phyloP scores from a whole-genome alignment of 2,113 vertebrate genomes.

The Nyctereutes procyonoides region DNA sequence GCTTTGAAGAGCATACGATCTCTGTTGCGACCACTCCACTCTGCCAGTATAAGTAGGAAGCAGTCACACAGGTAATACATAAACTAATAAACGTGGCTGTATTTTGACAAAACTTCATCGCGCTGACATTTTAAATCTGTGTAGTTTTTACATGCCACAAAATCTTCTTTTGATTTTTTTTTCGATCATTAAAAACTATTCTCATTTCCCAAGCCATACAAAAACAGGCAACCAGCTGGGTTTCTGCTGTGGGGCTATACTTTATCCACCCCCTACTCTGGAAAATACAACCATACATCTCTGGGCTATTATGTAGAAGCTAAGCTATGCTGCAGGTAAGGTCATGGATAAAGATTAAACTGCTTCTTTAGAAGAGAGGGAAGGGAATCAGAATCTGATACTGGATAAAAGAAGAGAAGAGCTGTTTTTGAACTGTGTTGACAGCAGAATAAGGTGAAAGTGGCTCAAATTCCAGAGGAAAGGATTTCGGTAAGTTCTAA shows the following conservation, averaged over 20 bases:
- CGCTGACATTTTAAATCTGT: neutral
- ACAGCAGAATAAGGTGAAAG: neutral
- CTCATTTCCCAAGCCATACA: neutral
- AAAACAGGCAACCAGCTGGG: neutral
- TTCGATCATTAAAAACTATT: neutral
- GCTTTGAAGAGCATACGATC: neutral
- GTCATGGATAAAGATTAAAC: neutral
- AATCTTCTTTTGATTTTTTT: conserved; percentile 21
- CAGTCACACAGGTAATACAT: neutral
- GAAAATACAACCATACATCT: neutral
- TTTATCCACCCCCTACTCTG: neutral
- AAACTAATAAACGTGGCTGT: neutral
- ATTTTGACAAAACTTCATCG: conserved; percentile 3
- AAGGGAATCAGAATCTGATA: neutral
- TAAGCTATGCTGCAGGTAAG: neutral
- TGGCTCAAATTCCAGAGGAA: neutral
- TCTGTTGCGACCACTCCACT: neutral
- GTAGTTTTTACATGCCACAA: neutral
- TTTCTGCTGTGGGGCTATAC: neutral
- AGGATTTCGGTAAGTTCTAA: neutral
- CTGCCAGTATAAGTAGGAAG: neutral
- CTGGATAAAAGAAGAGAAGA: neutral
- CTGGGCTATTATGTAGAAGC: neutral
- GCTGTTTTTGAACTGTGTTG: neutral
- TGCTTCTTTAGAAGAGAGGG: neutral